Base-by-base conservation (phyloP, 2,888 invertebrate genomes). In the Synanthedon myopaeformis region DNA sequence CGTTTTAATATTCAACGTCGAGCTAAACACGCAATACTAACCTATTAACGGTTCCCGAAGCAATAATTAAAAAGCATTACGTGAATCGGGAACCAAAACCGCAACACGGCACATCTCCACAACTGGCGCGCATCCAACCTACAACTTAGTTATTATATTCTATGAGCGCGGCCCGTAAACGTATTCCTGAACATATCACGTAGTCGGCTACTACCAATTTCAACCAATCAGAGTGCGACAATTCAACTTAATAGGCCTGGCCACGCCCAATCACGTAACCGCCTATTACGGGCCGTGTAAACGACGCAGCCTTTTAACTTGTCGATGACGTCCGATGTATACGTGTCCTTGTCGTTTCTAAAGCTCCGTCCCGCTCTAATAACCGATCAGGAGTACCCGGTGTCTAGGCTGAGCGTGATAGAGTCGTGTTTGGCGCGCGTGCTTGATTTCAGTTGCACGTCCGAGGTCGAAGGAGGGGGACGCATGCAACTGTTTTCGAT, bases 201-300 rank as follows among this genome's bases (percentile, higher is more conserved):
- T 87, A 83, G 79, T 64, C 77, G 76, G 79, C 85, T 86, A 86
- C 82, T 80, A 83, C 81, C 86, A 79, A 87, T 86, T 85, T 80
- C 74, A 86, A 85, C 88, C 88, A 88, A 88, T 88, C 88, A 83
- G 81, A 76, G 71, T 74, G 80, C 84, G 82, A 83, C 85, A 81
- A 82, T 85, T 84, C 85, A 82, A 83, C 83, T 86, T 86, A 87
- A 87, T 87, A 85, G 85, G 72, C 72, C 58, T 74, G 66, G 79
- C 88, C 88, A 87, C 88, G 87, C 88, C 88, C 86, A 75, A 78
- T 86, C 87, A 87, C 87, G 87, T 87, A 86, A 82, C 87, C 87
- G 86, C 87, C 87, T 87, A 87, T 87, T 87, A 86, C 85, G 80
- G 82, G 72, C 79, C 81, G 84, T 83, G 82, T 86, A 84, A 35